These are phyloP conservation scores for Istiophorus platypterus DNA, from an alignment of 2,113 vertebrate species.

Conservation along the genomic window DNA sequence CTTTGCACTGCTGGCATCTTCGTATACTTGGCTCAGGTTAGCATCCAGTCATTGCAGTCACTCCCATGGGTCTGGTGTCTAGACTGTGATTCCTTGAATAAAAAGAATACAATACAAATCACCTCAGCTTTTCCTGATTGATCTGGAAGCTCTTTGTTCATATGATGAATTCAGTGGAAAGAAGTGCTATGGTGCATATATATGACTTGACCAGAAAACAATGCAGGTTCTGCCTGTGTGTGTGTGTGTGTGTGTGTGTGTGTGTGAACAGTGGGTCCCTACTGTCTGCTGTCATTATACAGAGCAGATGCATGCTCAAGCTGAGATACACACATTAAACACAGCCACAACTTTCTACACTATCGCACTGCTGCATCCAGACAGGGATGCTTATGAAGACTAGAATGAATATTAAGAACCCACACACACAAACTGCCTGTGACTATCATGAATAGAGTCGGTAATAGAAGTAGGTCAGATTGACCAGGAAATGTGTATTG, in stretches of 20 bases:
- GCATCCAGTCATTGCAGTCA: conserved; percentile 41
- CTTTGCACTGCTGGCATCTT: neutral
- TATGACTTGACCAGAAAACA: conserved; percentile 51
- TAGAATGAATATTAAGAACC: conserved; percentile 3
- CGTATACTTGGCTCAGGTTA: conserved; percentile 33
- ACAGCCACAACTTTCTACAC: neutral
- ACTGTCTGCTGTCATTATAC: conserved; percentile 56
- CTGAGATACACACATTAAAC: conserved; percentile 10
- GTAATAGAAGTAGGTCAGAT: conserved; percentile 39
- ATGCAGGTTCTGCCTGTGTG: conserved; percentile 1
- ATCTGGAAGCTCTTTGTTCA: conserved; percentile 53
- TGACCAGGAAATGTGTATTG: neutral
- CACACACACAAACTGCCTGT: conserved; percentile 6
- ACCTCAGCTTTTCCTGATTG: conserved; percentile 46
- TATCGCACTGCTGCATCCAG: conserved; percentile 7
- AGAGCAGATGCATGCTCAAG: conserved; percentile 41
- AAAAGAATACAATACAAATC: conserved; percentile 64
- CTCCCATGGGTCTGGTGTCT: conserved; percentile 39
- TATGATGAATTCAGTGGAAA: conserved; percentile 54
- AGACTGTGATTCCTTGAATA: conserved; percentile 67
- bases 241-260: neutral
- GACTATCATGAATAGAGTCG: neutral
- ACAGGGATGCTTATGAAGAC: neutral
- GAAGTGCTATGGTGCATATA: conserved; percentile 24
- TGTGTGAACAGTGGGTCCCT: neutral